These are phyloP conservation scores for Prunella himalayana DNA, from an alignment of 2,113 vertebrate genomes.

Conservation along the genomic window DNA sequence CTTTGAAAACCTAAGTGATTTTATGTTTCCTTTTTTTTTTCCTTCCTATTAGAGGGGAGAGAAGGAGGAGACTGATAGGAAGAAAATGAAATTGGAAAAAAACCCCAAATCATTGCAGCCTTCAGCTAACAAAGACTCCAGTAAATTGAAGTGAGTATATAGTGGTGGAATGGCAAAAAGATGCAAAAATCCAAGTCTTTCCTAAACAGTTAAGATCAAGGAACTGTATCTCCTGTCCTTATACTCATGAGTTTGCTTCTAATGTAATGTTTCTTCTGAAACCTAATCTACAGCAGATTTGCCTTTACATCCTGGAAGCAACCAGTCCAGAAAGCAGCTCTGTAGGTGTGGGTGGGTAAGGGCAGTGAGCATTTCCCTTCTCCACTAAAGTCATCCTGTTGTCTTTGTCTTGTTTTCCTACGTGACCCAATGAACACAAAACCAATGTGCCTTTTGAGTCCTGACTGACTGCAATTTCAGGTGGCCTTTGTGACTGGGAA, in stretches of 20 bases:
- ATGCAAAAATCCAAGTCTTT: neutral
- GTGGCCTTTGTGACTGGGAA: neutral
- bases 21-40: neutral
- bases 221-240: neutral
- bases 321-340: neutral
- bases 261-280: neutral
- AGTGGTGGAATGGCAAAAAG: neutral
- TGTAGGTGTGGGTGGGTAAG: neutral
- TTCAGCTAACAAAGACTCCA: conserved; percentile 47
- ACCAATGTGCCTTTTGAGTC: neutral
- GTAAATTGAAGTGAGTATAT: conserved; percentile 75
- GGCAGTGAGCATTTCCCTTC: neutral
- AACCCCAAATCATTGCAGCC: neutral
- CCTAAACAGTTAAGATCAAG: neutral
- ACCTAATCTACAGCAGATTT: neutral
- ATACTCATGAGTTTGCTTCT: neutral
- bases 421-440: neutral
- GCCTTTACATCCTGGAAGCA: neutral
- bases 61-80: conserved; percentile 63
- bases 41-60: conserved; percentile 51
- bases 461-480: neutral
- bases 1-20: neutral
- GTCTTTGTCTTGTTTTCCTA: neutral
- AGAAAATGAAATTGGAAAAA: conserved; percentile 75
- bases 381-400: neutral